Conservation (phyloP, 2,113 vertebrate genomes). For the Bos indicus region DNA sequence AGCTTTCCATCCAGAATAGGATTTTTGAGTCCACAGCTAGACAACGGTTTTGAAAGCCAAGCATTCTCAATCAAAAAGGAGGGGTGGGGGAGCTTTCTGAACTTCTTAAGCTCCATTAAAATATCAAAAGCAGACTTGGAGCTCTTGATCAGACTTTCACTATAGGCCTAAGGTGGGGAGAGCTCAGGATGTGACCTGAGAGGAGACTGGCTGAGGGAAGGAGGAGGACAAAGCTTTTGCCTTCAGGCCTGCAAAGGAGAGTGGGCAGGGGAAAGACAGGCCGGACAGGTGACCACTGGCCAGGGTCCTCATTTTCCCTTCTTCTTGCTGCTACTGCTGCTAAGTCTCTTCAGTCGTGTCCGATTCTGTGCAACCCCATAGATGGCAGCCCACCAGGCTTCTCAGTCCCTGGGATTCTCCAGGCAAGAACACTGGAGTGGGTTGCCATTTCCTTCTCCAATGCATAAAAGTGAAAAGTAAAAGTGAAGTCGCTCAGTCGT, state of each 20-base stretch:
- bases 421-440: no score
- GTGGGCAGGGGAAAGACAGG: neutral
- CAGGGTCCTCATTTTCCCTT: no score
- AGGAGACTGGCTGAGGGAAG: neutral
- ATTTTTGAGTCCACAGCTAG: constrained; percentile 5
- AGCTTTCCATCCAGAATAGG: neutral
- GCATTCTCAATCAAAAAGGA: neutral
- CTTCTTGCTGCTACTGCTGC: neutral
- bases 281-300: neutral
- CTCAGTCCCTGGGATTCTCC: no score
- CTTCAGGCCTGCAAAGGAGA: neutral
- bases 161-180: neutral
- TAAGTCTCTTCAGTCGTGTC: no score
- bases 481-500: no score
- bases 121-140: neutral
- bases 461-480: no score
- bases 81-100: neutral
- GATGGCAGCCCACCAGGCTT: no score
- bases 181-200: neutral
- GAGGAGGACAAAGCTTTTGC: neutral
- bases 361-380: no score
- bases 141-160: neutral
- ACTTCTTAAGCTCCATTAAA: neutral
- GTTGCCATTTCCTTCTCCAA: no score
- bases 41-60: constrained; percentile 19